phyloP scores from a whole-genome alignment of 2,113 vertebrate species.

The Cnemophilus loriae region DNA sequence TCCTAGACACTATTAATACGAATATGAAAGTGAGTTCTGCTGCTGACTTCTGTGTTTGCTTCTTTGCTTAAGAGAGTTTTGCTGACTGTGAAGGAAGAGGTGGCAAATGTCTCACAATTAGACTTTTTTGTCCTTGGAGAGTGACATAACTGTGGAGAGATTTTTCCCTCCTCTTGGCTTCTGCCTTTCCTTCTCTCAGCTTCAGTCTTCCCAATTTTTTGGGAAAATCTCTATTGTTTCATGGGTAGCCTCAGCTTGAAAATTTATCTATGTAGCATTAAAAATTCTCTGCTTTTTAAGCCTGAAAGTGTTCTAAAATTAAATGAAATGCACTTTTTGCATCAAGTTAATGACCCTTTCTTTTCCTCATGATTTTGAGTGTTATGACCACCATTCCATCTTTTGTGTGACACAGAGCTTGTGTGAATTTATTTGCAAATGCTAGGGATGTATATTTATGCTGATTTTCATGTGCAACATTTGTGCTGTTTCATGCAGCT shows the following conservation, averaged over 20 bases:
- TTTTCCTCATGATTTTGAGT: background rate
- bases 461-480: background rate
- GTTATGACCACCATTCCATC: background rate
- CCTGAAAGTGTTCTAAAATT: background rate
- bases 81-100: background rate
- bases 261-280: background rate
- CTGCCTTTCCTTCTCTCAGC: background rate
- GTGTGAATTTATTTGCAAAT: background rate
- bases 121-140: background rate
- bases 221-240: background rate
- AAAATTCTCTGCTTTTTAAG: background rate
- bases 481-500: background rate
- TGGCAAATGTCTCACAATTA: background rate
- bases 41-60: background rate
- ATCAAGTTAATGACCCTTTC: background rate
- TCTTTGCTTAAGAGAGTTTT: background rate
- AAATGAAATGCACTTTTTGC: background rate
- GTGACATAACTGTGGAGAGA: background rate
- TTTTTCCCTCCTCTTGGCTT: background rate
- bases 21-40: constrained; percentile 18
- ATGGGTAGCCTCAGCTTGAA: background rate
- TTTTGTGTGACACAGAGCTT: background rate
- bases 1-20: constrained; percentile 32
- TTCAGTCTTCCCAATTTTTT: background rate
- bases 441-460: background rate